Conservation (phyloP, 2,113 vertebrate genomes). For the Acrocephalus kingi region DNA sequence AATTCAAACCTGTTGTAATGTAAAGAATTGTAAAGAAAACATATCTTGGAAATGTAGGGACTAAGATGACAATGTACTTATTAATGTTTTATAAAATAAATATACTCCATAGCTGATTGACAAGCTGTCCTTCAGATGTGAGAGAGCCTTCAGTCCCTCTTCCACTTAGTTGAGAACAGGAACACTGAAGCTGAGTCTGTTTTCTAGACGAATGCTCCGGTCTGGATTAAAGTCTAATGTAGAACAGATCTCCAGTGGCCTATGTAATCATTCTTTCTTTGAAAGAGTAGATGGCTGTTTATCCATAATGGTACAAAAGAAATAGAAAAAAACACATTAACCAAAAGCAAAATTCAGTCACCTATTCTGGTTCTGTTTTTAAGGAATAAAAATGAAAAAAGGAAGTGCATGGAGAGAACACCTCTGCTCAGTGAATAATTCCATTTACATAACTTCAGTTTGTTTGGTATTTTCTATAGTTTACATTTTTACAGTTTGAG, state of each 20-base stretch:
- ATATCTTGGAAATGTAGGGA: neutral
- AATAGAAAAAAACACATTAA: neutral
- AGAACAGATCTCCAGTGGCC: neutral
- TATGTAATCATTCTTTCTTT: neutral
- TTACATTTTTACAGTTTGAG: neutral
- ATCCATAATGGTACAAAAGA: neutral
- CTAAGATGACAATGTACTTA: neutral
- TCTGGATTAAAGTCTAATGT: neutral
- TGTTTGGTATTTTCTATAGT: neutral
- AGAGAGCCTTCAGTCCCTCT: neutral
- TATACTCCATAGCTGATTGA: neutral
- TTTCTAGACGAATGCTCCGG: neutral
- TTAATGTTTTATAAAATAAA: neutral
- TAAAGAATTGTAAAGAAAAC: neutral
- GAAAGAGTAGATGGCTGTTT: neutral
- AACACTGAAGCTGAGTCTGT: neutral
- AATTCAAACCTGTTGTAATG: neutral
- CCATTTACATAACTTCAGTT: neutral
- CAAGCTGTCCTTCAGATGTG: neutral
- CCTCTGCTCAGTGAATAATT: neutral
- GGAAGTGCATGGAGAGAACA: neutral
- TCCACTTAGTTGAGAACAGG: neutral
- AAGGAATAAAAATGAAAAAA: neutral
- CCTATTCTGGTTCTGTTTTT: neutral
- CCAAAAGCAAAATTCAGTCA: neutral